Evolutionary conservation across 2,888 invertebrate species (phyloP).

Genomic region (Nebria brevicollis): DNA sequence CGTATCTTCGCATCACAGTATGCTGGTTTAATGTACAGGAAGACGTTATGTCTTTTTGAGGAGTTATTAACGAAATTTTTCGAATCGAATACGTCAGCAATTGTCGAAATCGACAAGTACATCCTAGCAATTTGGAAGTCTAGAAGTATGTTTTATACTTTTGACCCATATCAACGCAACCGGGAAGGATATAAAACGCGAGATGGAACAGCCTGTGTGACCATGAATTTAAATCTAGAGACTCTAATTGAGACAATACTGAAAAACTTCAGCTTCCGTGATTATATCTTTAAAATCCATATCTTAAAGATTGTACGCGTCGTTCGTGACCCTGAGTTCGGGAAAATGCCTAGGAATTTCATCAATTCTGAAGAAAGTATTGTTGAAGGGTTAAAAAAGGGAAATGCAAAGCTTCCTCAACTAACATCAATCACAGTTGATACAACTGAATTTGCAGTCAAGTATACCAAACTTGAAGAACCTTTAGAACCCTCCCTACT

Average conservation of each 20-base stretch:
- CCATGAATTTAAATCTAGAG: constrained; percentile 71
- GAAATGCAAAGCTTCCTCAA: constrained; percentile 54
- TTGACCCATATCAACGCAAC: constrained; percentile 74
- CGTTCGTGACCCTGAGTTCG: constrained; percentile 58
- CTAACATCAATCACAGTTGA: constrained; percentile 56
- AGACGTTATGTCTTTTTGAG: constrained; percentile 65
- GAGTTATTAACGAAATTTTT: constrained; percentile 67
- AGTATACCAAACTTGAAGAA: constrained; percentile 55
- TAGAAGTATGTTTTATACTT: constrained; percentile 71
- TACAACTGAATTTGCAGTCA: constrained; percentile 54
- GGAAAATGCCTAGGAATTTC: constrained; percentile 18
- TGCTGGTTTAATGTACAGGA: constrained; percentile 63
- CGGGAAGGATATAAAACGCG: constrained; percentile 66
- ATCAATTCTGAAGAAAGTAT: constrained; percentile 35
- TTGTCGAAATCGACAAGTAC: constrained; percentile 70
- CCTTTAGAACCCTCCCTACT: constrained; percentile 52
- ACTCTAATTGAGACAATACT: constrained; percentile 67
- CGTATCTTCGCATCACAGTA: constrained; percentile 68
- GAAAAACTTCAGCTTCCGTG: constrained; percentile 65
- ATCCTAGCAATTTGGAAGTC: constrained; percentile 72
- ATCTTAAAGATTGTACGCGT: constrained; percentile 70
- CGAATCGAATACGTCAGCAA: constrained; percentile 62
- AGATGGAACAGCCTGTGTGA: constrained; percentile 69
- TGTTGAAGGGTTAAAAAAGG: constrained; percentile 53
- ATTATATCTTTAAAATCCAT: constrained; percentile 68